A percentile compares a stretch with the other conserved stretches of the same genome.
phyloP scores from a whole-genome alignment of 2,113 vertebrate species.

The Loxodonta africana region DNA sequence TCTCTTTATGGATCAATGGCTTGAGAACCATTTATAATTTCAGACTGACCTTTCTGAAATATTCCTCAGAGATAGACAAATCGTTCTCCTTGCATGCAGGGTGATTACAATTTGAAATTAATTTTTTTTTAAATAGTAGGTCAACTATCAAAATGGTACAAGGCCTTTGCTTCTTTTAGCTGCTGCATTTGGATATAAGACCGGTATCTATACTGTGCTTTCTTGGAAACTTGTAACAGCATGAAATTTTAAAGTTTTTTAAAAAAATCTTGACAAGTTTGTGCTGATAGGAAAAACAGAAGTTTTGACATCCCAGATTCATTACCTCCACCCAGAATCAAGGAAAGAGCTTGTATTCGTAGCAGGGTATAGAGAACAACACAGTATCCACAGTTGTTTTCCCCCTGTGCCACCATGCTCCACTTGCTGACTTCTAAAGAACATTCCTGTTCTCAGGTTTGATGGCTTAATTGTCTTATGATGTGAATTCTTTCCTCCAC shows the following conservation, averaged over 20 bases:
- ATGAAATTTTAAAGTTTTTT: neutral
- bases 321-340: neutral
- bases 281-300: slow-evolving; percentile 13
- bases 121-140: neutral
- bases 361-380: neutral
- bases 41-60: slow-evolving; percentile 37
- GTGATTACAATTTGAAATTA: slow-evolving; percentile 29
- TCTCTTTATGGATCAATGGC: slow-evolving; percentile 3
- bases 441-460: neutral
- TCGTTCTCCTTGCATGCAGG: neutral
- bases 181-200: neutral
- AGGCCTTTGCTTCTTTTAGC: slow-evolving; percentile 3
- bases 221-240: slow-evolving; percentile 16
- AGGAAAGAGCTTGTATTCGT: neutral
- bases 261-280: neutral
- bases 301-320: neutral
- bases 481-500: neutral
- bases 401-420: neutral
- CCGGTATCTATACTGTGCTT: neutral
- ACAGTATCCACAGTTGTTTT: neutral
- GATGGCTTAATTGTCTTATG: neutral
- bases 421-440: neutral
- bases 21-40: slow-evolving; percentile 31
- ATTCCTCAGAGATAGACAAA: neutral
- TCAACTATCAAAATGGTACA: neutral